Percentiles rank a stretch among this genome's conserved stretches.
phyloP scores from a whole-genome alignment of 2,888 invertebrate species.

The Steinernema carpocapsae region DNA sequence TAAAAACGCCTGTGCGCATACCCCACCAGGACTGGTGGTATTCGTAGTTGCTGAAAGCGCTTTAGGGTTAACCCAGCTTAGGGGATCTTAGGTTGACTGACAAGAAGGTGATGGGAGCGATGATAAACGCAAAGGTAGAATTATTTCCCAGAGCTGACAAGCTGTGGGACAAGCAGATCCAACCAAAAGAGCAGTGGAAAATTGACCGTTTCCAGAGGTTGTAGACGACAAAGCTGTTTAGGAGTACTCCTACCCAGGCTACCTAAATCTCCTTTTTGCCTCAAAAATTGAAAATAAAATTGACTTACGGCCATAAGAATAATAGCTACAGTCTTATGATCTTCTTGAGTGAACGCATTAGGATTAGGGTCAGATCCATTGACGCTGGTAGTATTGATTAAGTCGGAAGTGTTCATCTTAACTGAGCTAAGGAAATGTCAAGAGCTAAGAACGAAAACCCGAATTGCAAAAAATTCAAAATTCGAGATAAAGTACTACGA shows the following conservation, averaged over 20 bases:
- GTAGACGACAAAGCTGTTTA: not conserved
- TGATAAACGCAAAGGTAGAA: not conserved
- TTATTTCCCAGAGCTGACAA: not conserved
- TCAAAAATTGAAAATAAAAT: not conserved
- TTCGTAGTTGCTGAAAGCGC: not conserved
- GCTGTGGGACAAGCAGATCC: not conserved
- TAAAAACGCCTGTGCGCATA: not conserved
- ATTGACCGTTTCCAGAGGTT: not conserved
- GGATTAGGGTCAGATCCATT: too few relatives aligned
- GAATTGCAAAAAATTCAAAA: too few relatives aligned
- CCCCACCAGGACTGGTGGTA: not conserved
- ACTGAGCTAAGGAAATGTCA: too few relatives aligned
- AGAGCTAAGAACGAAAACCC: too few relatives aligned
- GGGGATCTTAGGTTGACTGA: not conserved
- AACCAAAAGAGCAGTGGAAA: not conserved
- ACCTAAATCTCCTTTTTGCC: not conserved
- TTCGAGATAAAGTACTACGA: too few relatives aligned
- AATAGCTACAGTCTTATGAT: not conserved
- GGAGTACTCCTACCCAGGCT: not conserved
- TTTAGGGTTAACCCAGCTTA: not conserved
- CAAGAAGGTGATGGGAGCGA: not conserved
- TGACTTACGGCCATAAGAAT: not conserved
- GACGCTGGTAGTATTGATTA: too few relatives aligned
- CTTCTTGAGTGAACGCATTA: not conserved
- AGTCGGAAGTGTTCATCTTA: too few relatives aligned